Conservation (phyloP, 2,113 vertebrate species). For the Pycnonotus jocosus region DNA sequence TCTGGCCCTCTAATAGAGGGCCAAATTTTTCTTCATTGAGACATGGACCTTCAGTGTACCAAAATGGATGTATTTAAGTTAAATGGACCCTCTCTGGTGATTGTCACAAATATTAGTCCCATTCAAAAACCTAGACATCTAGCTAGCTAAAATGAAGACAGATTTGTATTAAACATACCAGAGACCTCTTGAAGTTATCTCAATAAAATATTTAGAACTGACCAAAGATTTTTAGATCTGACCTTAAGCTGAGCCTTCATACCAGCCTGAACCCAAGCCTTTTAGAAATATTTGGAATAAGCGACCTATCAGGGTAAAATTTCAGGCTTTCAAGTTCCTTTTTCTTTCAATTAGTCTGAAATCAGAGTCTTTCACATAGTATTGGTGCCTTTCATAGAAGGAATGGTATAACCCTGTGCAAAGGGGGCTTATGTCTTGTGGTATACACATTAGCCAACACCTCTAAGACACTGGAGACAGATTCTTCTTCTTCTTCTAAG, state of each 20-base stretch:
- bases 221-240: not conserved
- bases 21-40: not conserved
- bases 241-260: not conserved
- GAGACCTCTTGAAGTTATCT: not conserved
- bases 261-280: not conserved
- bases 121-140: not conserved
- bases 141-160: not conserved
- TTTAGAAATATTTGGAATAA: not conserved
- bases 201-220: not conserved
- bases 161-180: not conserved
- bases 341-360: not conserved
- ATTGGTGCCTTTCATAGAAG: not conserved
- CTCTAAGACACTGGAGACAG: not conserved
- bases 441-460: not conserved
- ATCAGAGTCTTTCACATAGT: not conserved
- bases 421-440: not conserved
- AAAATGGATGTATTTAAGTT: not conserved
- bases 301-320: not conserved
- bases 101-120: not conserved
- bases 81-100: not conserved
- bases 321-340: not conserved
- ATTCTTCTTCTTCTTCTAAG: not conserved
- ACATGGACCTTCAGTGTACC: not conserved
- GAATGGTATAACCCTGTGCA: not conserved
- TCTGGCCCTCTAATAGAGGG: not conserved